These are phyloP conservation scores for Sula dactylatra DNA, from an alignment of 2,113 vertebrate genomes.

Conservation along the genomic window DNA sequence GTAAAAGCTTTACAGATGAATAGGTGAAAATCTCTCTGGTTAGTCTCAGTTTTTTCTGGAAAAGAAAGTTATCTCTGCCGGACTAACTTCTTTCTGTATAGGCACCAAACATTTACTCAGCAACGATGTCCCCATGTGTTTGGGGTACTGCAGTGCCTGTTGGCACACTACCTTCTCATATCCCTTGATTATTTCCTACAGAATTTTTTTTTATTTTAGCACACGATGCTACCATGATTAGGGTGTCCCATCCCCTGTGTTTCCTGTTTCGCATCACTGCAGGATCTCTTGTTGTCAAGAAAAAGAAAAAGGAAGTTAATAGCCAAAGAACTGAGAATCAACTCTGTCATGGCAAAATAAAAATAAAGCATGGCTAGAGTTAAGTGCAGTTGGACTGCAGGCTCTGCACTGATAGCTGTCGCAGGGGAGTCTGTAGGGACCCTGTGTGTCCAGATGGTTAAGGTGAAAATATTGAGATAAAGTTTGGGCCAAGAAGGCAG, in stretches of 20 bases:
- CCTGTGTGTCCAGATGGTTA: not conserved
- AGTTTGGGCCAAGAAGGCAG: not conserved
- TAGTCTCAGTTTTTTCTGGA: not conserved
- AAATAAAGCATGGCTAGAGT: not conserved
- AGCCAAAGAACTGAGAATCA: not conserved
- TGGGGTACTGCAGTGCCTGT: not conserved
- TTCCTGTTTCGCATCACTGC: not conserved
- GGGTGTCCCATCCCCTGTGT: not conserved
- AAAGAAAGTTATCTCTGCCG: not conserved
- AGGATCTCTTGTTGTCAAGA: not conserved
- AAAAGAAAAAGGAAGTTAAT: not conserved
- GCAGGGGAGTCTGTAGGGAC: not conserved
- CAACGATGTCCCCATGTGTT: rapidly evolving
- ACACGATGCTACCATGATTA: not conserved
- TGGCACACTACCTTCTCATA: not conserved
- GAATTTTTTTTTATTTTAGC: not conserved
- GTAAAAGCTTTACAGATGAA: not conserved
- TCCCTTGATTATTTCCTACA: not conserved
- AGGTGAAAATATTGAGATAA: not conserved
- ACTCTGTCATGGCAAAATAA: not conserved
- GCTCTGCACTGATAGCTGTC: not conserved
- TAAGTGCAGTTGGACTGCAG: not conserved
- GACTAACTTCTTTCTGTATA: not conserved
- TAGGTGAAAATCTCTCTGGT: not conserved
- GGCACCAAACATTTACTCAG: not conserved